Conservation (phyloP, 2,797 vertebrate species). For the Arrhamphus sclerolepis region DNA sequence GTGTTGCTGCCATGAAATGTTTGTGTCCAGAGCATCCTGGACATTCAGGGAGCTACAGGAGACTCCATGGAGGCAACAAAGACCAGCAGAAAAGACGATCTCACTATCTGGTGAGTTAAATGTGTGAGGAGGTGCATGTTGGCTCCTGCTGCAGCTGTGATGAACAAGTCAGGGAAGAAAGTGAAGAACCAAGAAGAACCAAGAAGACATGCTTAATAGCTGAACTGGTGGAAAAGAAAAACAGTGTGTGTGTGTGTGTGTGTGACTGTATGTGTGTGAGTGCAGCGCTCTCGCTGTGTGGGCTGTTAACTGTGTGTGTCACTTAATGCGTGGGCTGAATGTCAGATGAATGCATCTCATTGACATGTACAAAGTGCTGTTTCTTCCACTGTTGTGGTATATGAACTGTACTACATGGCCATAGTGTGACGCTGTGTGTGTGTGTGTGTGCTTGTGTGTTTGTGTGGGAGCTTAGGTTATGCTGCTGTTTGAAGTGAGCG, state of each 20-base stretch:
- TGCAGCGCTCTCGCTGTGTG: slow-evolving; percentile 29
- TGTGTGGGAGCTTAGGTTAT: slow-evolving; percentile 51
- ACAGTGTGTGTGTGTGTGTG: neutral
- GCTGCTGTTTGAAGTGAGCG: slow-evolving; percentile 74
- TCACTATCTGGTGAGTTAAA: too few relatives aligned
- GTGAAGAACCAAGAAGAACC: neutral
- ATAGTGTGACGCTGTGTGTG: slow-evolving; percentile 27
- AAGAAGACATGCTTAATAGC: neutral
- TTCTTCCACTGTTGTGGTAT: slow-evolving; percentile 54
- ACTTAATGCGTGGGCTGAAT: slow-evolving; percentile 62
- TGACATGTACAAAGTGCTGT: slow-evolving; percentile 64
- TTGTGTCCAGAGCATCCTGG: too few relatives aligned
- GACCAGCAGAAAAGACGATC: too few relatives aligned
- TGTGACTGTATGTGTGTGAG: neutral
- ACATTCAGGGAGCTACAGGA: too few relatives aligned
- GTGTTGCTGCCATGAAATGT: too few relatives aligned
- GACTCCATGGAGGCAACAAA: too few relatives aligned
- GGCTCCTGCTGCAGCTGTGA: neutral
- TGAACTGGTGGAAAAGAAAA: neutral
- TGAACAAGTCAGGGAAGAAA: neutral
- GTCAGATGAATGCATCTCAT: slow-evolving; percentile 63
- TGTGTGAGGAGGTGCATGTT: slow-evolving; percentile 12
- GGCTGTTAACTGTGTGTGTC: slow-evolving; percentile 46
- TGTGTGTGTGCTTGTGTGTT: slow-evolving; percentile 34
- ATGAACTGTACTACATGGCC: slow-evolving; percentile 57